A percentile compares a stretch with the other conserved stretches of the same genome.
Conservation (phyloP, 2,797 vertebrate genomes). For the Calcarius lapponicus region DNA sequence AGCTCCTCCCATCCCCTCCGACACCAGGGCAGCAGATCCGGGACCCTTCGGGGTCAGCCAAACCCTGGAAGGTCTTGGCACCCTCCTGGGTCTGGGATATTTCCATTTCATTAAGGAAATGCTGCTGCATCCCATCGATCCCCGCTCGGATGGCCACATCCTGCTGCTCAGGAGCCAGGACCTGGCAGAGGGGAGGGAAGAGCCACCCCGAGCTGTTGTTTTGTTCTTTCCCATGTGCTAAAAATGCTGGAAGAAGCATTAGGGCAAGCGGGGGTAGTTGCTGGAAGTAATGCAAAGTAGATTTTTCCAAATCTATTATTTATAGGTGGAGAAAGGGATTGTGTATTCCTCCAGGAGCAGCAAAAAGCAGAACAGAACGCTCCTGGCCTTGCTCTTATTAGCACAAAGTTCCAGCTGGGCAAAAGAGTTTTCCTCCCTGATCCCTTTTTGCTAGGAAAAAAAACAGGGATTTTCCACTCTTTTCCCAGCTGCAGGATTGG, state of each 20-base stretch:
- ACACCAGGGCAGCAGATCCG: not conserved
- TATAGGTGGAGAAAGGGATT: not conserved
- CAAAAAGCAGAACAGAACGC: not conserved
- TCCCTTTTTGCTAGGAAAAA: rapidly evolving
- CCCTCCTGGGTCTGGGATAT: not conserved
- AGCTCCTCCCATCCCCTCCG: not conserved
- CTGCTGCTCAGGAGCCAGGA: not conserved
- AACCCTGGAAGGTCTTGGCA: not conserved
- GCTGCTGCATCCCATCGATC: not conserved
- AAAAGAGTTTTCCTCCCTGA: not conserved
- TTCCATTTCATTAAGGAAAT: not conserved
- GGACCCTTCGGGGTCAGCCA: not conserved
- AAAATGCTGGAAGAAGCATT: not conserved
- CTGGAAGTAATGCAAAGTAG: slow-evolving; percentile 49
- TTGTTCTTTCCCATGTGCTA: not conserved
- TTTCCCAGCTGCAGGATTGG: rapidly evolving
- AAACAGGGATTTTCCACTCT: rapidly evolving
- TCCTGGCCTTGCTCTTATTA: rapidly evolving
- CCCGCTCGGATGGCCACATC: not conserved
- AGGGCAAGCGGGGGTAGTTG: slow-evolving; percentile 35
- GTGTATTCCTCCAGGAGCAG: slow-evolving; percentile 1
- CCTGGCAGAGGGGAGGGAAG: not conserved
- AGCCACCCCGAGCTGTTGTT: not conserved
- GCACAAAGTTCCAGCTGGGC: not conserved
- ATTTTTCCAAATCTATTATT: slow-evolving; percentile 57